Base-by-base conservation (phyloP, 2,888 invertebrate species). In the Melitaea athalia region DNA sequence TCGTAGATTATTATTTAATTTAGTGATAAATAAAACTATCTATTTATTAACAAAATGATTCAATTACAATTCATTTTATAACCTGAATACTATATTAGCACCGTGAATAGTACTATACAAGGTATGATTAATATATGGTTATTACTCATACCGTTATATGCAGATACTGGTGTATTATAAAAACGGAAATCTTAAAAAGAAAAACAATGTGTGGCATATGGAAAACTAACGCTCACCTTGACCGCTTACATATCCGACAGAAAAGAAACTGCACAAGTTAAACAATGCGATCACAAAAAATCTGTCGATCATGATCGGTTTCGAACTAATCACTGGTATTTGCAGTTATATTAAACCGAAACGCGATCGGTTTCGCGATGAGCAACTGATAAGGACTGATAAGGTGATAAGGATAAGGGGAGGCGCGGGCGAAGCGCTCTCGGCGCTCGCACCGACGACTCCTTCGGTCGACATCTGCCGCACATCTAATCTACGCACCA, bases 331-430 rank as follows among this genome's bases (percentile, higher is more conserved):
- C 73, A 72, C 74, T 66, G 63, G 65, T 81, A 81, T 81, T 85
- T 80, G 88, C 88, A 85, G 84, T 84, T 76, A 80, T 80, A 81
- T 82, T 82, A 80, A 81, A 84, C 77, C 76, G 78, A 78, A 78
- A 75, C 74, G 80, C 85, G 86, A 86, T 87, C 80, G 84, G 87
- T 86, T 90, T 90, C 83, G 91, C 91, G 91, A 89, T 89, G 88
- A 82, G 85, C 85, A 81, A 81, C 64, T 86, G 91, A 91, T 91
- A 90, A 88, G 85, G 83, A 81, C 79, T 87, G 91, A 92, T 92
- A 92, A 91, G 81, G 79, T 80, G 86, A 88, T 89, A 88, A 83
- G 77, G 74, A 57, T 57, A 57, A 57, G 33, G 53, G 76, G 72
- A 75, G 72, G 75, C 75, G 79, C 77, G 77, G 75, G 71, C 76